phyloP scores from a whole-genome alignment of 2,888 invertebrate species.

The Hyppa rectilinea region DNA sequence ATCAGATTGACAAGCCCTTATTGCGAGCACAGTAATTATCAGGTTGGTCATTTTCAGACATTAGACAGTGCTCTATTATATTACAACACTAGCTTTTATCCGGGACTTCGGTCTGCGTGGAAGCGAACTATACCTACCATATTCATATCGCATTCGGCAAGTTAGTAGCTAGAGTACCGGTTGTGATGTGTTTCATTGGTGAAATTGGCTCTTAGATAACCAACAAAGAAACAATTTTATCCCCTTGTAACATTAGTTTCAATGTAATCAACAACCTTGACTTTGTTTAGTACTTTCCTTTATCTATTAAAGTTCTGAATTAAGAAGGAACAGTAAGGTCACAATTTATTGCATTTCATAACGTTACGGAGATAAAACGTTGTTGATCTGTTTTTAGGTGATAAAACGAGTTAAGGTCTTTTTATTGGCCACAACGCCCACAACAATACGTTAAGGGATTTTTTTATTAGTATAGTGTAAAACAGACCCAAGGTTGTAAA shows the following conservation, averaged over 20 bases:
- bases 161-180: too few relatives aligned
- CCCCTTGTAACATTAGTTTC: too few relatives aligned
- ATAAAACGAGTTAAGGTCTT: background rate
- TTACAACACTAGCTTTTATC: too few relatives aligned
- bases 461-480: constrained; percentile 10
- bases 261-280: background rate
- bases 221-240: too few relatives aligned
- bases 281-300: background rate
- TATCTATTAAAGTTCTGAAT: constrained; percentile 21
- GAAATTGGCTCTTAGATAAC: too few relatives aligned
- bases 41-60: background rate
- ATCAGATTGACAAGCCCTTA: too few relatives aligned
- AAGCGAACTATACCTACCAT: too few relatives aligned
- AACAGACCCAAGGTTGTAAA: background rate
- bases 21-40: background rate
- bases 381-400: constrained; percentile 14
- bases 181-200: too few relatives aligned
- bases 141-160: too few relatives aligned
- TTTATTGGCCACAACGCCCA: constrained; percentile 1
- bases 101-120: too few relatives aligned
- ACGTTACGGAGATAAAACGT: constrained; percentile 8
- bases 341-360: background rate
- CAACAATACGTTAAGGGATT: background rate
- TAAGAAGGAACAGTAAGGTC: constrained; percentile 1
- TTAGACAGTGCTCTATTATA: too few relatives aligned